Percentiles rank a stretch among this genome's conserved stretches.
Conservation (phyloP, 2,888 invertebrate species). For the Archaeoteleia sp. region DNA sequence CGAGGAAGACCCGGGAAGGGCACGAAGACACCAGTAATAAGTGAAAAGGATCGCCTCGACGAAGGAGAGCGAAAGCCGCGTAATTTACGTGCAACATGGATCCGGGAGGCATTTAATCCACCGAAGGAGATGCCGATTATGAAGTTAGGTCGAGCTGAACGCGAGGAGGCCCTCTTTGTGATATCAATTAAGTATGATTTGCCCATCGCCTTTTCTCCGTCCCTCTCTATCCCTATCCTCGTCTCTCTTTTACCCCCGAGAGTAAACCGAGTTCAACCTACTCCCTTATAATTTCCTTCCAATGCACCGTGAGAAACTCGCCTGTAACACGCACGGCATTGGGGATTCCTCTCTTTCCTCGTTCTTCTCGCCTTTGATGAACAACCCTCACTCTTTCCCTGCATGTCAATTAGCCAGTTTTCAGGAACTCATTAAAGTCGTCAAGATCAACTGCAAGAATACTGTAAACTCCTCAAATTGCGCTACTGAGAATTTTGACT, state of each 20-base stretch:
- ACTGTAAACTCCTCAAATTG: conserved; percentile 2
- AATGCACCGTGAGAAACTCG: conserved; percentile 73
- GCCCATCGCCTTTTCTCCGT: conserved; percentile 55
- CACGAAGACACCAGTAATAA: conserved; percentile 62
- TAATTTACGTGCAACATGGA: conserved; percentile 69
- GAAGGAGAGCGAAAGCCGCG: conserved; percentile 46
- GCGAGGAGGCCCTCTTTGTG: conserved; percentile 66
- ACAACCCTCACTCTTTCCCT: conserved; percentile 48
- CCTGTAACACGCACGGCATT: conserved; percentile 69
- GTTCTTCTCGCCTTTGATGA: conserved; percentile 52
- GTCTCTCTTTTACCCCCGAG: conserved; percentile 43
- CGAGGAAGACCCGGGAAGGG: conserved; percentile 15
- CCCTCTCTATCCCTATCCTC: conserved; percentile 16
- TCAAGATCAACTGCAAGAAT: conserved; percentile 43
- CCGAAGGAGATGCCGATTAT: conserved; percentile 66
- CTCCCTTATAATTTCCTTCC: conserved; percentile 58
- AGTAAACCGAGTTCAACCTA: conserved; percentile 53
- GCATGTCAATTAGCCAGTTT: conserved; percentile 52
- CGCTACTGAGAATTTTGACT: not conserved
- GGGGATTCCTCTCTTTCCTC: conserved; percentile 53
- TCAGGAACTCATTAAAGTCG: conserved; percentile 51
- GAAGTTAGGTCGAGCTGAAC: conserved; percentile 65
- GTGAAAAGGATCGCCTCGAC: conserved; percentile 55
- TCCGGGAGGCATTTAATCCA: conserved; percentile 67
- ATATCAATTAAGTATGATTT: conserved; percentile 70